Conservation (phyloP, 2,113 vertebrate genomes). For the Chlamydotis undulata region DNA sequence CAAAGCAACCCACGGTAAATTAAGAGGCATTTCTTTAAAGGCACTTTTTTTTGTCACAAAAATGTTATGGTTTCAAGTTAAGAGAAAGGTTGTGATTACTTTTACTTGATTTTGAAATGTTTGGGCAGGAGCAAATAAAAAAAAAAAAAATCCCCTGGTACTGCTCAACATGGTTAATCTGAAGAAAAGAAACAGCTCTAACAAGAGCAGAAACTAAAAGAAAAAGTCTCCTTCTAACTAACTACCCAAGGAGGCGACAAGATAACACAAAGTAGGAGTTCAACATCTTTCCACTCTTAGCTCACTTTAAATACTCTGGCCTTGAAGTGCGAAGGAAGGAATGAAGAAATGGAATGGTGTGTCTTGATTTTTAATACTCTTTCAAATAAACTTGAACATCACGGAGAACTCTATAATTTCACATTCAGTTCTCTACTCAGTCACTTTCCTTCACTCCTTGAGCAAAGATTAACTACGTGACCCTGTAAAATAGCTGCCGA, state of each 20-base stretch:
- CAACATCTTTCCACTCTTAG: not conserved
- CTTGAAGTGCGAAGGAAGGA: not conserved
- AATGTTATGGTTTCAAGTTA: conserved; percentile 33
- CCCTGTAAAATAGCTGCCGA: not conserved
- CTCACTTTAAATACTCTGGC: not conserved
- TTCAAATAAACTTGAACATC: not conserved
- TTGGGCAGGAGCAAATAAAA: not conserved
- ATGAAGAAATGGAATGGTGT: not conserved
- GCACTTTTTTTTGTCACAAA: conserved; percentile 39
- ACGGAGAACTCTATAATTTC: not conserved
- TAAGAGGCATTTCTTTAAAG: not conserved
- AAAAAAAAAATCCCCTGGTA: not conserved
- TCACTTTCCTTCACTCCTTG: not conserved
- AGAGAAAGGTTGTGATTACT: conserved; percentile 10
- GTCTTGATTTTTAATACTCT: not conserved
- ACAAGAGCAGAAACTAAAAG: not conserved
- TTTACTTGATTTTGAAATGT: not conserved
- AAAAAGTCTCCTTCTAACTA: not conserved
- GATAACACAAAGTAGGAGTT: not conserved
- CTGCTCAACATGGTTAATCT: not conserved
- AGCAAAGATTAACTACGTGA: not conserved
- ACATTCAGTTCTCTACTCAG: not conserved
- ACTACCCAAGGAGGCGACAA: not conserved
- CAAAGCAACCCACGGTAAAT: not conserved
- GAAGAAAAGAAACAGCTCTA: not conserved